phyloP scores from a whole-genome alignment of 2,797 vertebrate genomes.

The Lepidocolaptes lacrymiger region DNA sequence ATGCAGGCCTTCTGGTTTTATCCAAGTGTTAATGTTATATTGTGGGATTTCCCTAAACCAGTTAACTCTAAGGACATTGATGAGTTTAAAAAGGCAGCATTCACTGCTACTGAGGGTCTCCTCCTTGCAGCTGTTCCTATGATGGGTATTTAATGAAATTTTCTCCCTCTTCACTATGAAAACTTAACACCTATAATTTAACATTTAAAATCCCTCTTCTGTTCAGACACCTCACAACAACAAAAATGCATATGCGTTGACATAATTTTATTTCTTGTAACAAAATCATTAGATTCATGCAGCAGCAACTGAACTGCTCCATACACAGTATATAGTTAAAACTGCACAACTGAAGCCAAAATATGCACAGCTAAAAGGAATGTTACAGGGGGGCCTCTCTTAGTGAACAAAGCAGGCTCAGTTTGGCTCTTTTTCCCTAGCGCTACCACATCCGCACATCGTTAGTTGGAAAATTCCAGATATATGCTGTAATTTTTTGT shows the following conservation, averaged over 20 bases:
- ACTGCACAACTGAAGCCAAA: slow-evolving; percentile 93
- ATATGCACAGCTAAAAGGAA: slow-evolving; percentile 98
- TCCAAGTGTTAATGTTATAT: slow-evolving; percentile 12
- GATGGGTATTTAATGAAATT: slow-evolving; percentile 49
- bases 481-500: slow-evolving; percentile 99
- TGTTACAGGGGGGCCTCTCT: slow-evolving; percentile 93
- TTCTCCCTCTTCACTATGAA: slow-evolving; percentile 15
- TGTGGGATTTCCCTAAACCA: slow-evolving; percentile 31
- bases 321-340: slow-evolving; percentile 92
- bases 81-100: slow-evolving; percentile 65
- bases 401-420: slow-evolving; percentile 98
- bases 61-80: slow-evolving; percentile 57
- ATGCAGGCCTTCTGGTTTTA: slow-evolving; percentile 24
- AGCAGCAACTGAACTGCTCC: slow-evolving; percentile 81
- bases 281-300: slow-evolving; percentile 77
- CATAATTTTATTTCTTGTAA: slow-evolving; percentile 66
- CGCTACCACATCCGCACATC: slow-evolving; percentile 99
- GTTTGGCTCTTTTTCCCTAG: slow-evolving; percentile 95
- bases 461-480: slow-evolving; percentile 99
- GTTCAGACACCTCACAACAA: neutral
- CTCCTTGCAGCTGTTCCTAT: slow-evolving; percentile 68
- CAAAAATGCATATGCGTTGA: neutral
- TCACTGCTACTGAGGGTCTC: slow-evolving; percentile 64
- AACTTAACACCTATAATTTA: slow-evolving; percentile 40
- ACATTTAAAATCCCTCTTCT: slow-evolving; percentile 21